These are phyloP conservation scores for Lycorma delicatula DNA, from an alignment of 1,140 invertebrate genomes.

Conservation along the genomic window DNA sequence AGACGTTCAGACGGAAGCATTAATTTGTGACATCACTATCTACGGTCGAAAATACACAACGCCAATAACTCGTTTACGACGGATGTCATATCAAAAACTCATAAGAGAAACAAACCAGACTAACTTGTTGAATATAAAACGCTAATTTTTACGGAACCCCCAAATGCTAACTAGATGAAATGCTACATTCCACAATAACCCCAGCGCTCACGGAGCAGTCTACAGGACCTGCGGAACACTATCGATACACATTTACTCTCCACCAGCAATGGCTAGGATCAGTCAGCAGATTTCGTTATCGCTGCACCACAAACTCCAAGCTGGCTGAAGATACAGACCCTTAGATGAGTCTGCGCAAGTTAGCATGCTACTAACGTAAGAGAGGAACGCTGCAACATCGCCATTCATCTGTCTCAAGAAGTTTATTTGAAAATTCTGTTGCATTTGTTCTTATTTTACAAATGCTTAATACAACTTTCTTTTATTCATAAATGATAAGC, in stretches of 20 bases:
- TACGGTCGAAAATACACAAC: neutral
- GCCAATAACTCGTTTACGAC: neutral
- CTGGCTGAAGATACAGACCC: constrained; percentile 3
- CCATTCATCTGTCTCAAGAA: no score
- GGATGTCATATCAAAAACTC: constrained; percentile 1
- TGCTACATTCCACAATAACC: neutral
- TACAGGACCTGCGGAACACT: neutral
- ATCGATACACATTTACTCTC: neutral
- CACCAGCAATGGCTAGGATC: constrained; percentile 4
- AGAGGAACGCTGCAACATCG: no score
- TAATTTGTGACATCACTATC: no score
- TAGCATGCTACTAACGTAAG: no score
- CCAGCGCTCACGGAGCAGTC: constrained; percentile 3
- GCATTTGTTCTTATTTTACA: no score
- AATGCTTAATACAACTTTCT: no score
- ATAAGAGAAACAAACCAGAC: neutral
- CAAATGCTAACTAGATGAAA: neutral
- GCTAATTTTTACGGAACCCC: no score
- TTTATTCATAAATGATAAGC: no score
- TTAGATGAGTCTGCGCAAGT: constrained; percentile 1
- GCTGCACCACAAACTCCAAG: neutral
- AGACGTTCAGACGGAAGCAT: no score
- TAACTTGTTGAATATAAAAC: constrained; percentile 6
- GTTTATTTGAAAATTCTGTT: no score
- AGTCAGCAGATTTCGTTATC: constrained; percentile 3